A percentile compares a stretch with the other conserved stretches of the same genome.
Conservation (phyloP, 2,888 invertebrate species). For the Saturnia pavonia region DNA sequence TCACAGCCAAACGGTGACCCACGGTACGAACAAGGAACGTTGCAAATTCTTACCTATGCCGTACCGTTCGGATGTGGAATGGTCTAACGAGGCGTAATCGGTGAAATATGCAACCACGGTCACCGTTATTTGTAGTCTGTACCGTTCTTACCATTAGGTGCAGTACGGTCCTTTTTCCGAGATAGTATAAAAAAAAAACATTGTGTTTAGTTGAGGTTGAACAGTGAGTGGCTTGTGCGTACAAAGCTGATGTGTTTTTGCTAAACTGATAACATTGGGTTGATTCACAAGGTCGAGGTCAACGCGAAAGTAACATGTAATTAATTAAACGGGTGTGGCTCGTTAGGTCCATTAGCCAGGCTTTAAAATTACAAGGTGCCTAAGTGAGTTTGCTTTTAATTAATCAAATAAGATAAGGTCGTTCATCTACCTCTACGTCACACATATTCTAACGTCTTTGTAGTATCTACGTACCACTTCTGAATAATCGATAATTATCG, state of each 20-base stretch:
- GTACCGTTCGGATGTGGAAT: too few species aligned
- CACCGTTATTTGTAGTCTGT: too few species aligned
- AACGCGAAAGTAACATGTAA: background rate
- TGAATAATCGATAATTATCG: background rate
- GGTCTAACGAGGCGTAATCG: too few species aligned
- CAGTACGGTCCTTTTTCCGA: too few species aligned
- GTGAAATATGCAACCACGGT: too few species aligned
- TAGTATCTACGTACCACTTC: background rate
- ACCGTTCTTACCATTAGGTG: too few species aligned
- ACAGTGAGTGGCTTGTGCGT: background rate
- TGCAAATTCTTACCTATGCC: too few species aligned
- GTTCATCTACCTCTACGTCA: too few species aligned
- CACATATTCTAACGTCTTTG: background rate
- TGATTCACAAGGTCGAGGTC: background rate
- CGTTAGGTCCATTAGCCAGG: background rate
- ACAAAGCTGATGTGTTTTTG: background rate
- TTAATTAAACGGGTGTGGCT: background rate
- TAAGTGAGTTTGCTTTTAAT: constrained; percentile 21
- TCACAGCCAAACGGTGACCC: too few species aligned
- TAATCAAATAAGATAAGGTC: constrained; percentile 10
- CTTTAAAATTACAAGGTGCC: constrained; percentile 1
- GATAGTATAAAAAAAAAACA: too few species aligned
- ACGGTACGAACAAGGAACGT: too few species aligned
- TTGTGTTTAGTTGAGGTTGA: background rate
- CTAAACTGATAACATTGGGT: background rate